Evolutionary conservation across 2,113 vertebrate species (phyloP).

Genomic region (Rafetus swinhoei): DNA sequence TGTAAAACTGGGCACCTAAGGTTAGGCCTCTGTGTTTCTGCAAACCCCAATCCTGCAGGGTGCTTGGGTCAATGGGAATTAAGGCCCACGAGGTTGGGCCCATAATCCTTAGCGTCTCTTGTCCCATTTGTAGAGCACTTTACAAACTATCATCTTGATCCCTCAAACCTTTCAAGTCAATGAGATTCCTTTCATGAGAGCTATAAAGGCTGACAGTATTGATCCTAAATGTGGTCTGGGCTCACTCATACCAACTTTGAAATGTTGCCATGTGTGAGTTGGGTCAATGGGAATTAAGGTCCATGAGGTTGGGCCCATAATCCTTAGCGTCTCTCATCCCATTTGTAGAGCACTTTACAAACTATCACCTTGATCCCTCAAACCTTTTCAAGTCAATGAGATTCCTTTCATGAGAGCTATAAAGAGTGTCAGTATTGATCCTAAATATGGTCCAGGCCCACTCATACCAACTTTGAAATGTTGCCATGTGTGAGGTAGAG

Average conservation of each 20-base stretch:
- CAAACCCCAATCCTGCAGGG: not conserved
- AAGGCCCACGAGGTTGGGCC: not conserved
- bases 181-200: not conserved
- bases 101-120: not conserved
- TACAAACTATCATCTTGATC: not conserved
- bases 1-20: not conserved
- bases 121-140: not conserved
- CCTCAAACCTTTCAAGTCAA: not conserved
- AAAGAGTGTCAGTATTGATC: not conserved
- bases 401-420: rapidly evolving
- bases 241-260: not conserved
- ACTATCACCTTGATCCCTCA: not conserved
- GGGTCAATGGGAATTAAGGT: not conserved
- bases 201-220: rapidly evolving
- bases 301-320: not conserved
- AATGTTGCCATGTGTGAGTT: not conserved
- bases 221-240: not conserved
- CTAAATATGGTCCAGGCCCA: not conserved
- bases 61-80: not conserved
- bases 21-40: not conserved
- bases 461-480: not conserved
- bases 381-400: not conserved
- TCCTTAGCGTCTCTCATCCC: not conserved
- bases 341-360: not conserved
- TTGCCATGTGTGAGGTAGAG: not conserved